Evolutionary conservation across 2,888 invertebrate genomes (phyloP).

Genomic region (Parnassius glacialis): DNA sequence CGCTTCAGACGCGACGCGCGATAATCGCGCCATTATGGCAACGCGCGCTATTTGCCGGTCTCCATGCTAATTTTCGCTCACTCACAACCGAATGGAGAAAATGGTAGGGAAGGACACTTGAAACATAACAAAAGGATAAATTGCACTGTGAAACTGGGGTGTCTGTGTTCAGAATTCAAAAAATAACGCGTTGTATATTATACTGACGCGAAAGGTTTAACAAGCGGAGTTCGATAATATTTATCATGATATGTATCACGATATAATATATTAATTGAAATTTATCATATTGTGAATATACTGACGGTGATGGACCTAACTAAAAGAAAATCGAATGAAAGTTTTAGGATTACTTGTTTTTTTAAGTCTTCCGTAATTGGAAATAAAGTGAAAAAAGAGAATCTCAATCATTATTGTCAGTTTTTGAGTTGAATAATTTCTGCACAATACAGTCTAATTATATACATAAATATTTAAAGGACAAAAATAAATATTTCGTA

Average conservation of each 20-base stretch:
- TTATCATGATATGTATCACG: neutral
- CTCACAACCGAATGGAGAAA: slow-evolving; percentile 31
- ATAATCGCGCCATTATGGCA: slow-evolving; percentile 31
- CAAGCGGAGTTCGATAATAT: neutral
- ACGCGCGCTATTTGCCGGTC: slow-evolving; percentile 27
- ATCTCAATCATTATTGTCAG: too few species aligned
- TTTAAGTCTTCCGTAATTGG: neutral
- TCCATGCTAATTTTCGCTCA: slow-evolving; percentile 34
- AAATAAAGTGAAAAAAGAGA: too few species aligned
- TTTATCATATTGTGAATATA: too few species aligned
- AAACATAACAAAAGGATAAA: slow-evolving; percentile 28
- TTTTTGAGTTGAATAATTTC: too few species aligned
- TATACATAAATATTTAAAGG: too few species aligned
- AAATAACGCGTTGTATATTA: slow-evolving; percentile 4
- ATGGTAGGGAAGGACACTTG: slow-evolving; percentile 28
- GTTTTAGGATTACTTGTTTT: too few species aligned
- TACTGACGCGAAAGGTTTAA: neutral
- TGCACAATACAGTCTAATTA: too few species aligned
- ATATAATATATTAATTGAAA: too few species aligned
- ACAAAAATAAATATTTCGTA: too few species aligned
- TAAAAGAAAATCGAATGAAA: neutral
- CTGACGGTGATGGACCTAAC: too few species aligned
- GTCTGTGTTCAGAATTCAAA: slow-evolving; percentile 19
- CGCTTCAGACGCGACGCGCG: slow-evolving; percentile 7
- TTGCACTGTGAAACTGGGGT: slow-evolving; percentile 22